Base-by-base conservation (phyloP, 2,797 vertebrate genomes). In the Triplophysa yarkandensis region DNA sequence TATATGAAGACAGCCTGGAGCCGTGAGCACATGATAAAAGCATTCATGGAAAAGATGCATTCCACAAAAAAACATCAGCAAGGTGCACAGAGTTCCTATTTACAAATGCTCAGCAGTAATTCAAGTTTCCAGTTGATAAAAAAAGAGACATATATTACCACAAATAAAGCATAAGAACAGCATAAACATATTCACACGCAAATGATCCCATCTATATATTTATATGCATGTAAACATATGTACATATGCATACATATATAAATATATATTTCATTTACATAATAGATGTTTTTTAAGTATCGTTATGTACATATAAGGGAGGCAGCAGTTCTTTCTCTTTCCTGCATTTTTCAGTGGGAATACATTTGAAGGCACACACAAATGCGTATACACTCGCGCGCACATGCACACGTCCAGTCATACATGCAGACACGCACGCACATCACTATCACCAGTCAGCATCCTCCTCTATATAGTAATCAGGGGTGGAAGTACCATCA, bases 401-500 rank as follows among this genome's bases (percentile, higher is more conserved):
- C 69, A 19, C 79, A 30, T 58, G 71, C 30, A 65, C 68, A 30
- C 58, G 25, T 62, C 21, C 72, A 66, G 7, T 23, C 67, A 30
- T 65, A 54, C 68, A 27, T 64, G 32, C 61, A 36, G n/a, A 32
- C 86, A 79, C 77, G 82, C 70, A 83, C 85, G 84, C 69, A 80
- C 82, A 86, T 74, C 74, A 2, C 50, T 80, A 92, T 96, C 95
- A 98, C 96, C 96, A 98, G 93, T 98, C 96, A 65, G 94, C 95
- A 55, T 98, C 96, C 90, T 98, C 96, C 92, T 98, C 96, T 90
- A 98, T 97, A 91, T 99, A 98, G 93, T 98, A 98, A 91, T 97
- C 95, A 65, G 95, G 95, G 81, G 96, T 91, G 86, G 89, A 86
- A 80, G 95, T 97, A 93, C 96, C 96, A 85, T 98, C 96, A 82